phyloP scores from a whole-genome alignment of 2,888 invertebrate genomes.

The Hirtodrosophila confusa region DNA sequence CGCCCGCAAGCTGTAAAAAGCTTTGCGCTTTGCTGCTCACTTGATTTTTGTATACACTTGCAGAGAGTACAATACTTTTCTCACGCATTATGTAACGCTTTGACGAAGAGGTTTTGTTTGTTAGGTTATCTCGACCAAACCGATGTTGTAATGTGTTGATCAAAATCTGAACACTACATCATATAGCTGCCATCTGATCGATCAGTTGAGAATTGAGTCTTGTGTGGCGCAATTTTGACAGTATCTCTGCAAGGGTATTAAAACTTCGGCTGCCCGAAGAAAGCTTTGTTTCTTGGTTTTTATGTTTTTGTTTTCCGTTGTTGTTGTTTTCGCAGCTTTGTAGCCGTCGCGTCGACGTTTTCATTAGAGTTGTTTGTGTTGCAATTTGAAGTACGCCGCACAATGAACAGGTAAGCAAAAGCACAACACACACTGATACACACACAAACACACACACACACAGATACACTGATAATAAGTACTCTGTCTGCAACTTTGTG shows the following conservation, averaged over 20 bases:
- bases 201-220: too few relatives aligned
- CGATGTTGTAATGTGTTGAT: too few relatives aligned
- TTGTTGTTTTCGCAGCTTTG: slow-evolving; percentile 49
- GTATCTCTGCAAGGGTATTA: too few relatives aligned
- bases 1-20: slow-evolving; percentile 53
- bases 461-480: slow-evolving; percentile 11
- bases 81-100: too few relatives aligned
- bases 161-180: too few relatives aligned
- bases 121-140: too few relatives aligned
- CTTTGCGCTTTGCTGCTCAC: slow-evolving; percentile 39
- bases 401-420: slow-evolving; percentile 79
- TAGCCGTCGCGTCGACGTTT: slow-evolving; percentile 49
- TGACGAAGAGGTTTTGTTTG: too few relatives aligned
- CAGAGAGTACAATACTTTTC: too few relatives aligned
- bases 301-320: slow-evolving; percentile 34
- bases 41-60: not conserved
- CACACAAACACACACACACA: too few relatives aligned
- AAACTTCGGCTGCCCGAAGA: too few relatives aligned
- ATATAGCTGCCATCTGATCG: too few relatives aligned
- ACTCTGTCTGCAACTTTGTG: slow-evolving; percentile 57
- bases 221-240: too few relatives aligned
- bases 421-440: slow-evolving; percentile 31
- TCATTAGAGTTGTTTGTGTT: slow-evolving; percentile 75
- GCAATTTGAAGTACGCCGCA: slow-evolving; percentile 75
- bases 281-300: slow-evolving; percentile 16